These are phyloP conservation scores for Callorhinus ursinus DNA, from an alignment of 2,113 vertebrate species.

Conservation along the genomic window DNA sequence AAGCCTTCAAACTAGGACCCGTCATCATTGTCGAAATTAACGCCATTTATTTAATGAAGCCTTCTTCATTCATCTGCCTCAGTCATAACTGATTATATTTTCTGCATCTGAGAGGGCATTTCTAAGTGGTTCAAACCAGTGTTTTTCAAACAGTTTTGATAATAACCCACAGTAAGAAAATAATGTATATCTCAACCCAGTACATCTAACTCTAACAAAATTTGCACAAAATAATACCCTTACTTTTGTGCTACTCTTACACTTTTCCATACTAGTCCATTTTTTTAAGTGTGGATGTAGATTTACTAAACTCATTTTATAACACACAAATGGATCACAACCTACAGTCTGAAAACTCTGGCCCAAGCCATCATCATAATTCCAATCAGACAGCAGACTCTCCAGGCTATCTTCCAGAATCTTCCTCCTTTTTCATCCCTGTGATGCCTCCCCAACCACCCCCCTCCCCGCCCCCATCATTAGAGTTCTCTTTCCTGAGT, in stretches of 20 bases:
- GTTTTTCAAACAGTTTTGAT: neutral
- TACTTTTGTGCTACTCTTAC: neutral
- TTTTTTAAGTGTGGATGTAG: neutral
- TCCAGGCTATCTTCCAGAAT: neutral
- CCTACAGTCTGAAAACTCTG: slow-evolving; percentile 16
- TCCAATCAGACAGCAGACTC: neutral
- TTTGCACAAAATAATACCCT: neutral
- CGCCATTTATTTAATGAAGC: neutral
- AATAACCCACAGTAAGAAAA: slow-evolving; percentile 14
- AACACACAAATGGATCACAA: neutral
- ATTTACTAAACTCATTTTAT: slow-evolving; percentile 23
- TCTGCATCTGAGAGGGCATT: neutral
- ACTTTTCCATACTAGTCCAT: neutral
- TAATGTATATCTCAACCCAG: neutral
- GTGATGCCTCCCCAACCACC: neutral
- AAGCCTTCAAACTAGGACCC: slow-evolving; percentile 23
- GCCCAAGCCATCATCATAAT: neutral
- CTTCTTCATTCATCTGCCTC: neutral
- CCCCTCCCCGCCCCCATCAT: neutral
- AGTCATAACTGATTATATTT: neutral
- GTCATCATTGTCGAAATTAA: neutral
- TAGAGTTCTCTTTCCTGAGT: neutral
- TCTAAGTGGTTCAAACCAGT: slow-evolving; percentile 17
- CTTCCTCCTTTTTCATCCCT: neutral
- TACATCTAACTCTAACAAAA: slow-evolving; percentile 24